Evolutionary conservation across 2,888 invertebrate species (phyloP).

Genomic region (Pteria penguin): DNA sequence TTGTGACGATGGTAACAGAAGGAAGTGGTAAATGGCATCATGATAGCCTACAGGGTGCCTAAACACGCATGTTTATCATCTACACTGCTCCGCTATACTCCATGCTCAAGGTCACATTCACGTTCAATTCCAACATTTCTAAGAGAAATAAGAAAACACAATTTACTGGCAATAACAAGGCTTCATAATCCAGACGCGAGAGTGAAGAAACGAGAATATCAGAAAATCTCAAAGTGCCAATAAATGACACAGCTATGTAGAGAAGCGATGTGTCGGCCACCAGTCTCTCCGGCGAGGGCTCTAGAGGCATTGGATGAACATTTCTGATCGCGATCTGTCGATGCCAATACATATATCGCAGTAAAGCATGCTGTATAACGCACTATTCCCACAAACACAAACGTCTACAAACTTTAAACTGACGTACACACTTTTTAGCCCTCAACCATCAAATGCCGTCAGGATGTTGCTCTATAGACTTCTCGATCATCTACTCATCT

Average conservation of each 20-base stretch:
- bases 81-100: not conserved
- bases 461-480: too few species aligned
- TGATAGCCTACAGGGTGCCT: not conserved
- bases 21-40: constrained; percentile 23
- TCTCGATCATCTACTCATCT: too few species aligned
- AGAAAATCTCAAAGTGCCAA: not conserved
- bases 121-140: too few species aligned
- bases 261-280: not conserved
- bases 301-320: not conserved
- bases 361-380: too few species aligned
- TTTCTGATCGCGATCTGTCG: not conserved
- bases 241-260: not conserved
- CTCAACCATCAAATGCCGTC: too few species aligned
- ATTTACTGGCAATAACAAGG: not conserved
- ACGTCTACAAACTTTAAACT: too few species aligned
- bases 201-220: not conserved
- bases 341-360: not conserved
- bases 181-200: not conserved
- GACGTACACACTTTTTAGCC: too few species aligned
- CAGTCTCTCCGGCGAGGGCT: not conserved
- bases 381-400: too few species aligned
- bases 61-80: not conserved
- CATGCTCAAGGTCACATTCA: constrained; percentile 11
- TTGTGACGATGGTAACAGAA: constrained; percentile 17
- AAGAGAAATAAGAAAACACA: not conserved